Evolutionary conservation across 2,113 vertebrate genomes (phyloP).

Genomic region (Microcebus lehilahytsara): DNA sequence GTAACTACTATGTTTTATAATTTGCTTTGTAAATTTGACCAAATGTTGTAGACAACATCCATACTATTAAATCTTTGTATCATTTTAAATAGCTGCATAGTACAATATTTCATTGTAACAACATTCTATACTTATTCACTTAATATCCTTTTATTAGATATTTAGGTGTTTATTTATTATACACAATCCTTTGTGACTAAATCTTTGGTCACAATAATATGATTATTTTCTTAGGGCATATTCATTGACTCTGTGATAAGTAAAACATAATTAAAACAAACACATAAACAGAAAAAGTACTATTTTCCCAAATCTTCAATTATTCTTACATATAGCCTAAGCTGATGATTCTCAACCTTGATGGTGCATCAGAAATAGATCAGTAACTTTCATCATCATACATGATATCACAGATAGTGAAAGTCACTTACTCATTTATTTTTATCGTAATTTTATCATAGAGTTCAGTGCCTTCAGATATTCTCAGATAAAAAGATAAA

Average conservation of each 20-base stretch:
- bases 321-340: neutral
- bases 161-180: neutral
- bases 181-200: slow-evolving; percentile 18
- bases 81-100: neutral
- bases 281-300: neutral
- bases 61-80: slow-evolving; percentile 10
- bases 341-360: neutral
- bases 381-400: neutral
- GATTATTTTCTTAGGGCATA: neutral
- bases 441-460: slow-evolving; percentile 20
- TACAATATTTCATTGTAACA: neutral
- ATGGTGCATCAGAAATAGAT: neutral
- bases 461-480: slow-evolving; percentile 36
- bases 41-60: neutral
- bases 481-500: slow-evolving; percentile 7
- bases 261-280: slow-evolving; percentile 41
- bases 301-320: neutral
- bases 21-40: neutral
- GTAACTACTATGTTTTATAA: slow-evolving; percentile 44
- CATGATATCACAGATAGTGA: neutral
- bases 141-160: neutral
- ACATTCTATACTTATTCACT: neutral
- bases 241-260: neutral
- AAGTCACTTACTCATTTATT: slow-evolving; percentile 38
- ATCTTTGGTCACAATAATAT: neutral